Conservation (phyloP, 2,113 vertebrate species). For the Paramisgurnus dabryanus region DNA sequence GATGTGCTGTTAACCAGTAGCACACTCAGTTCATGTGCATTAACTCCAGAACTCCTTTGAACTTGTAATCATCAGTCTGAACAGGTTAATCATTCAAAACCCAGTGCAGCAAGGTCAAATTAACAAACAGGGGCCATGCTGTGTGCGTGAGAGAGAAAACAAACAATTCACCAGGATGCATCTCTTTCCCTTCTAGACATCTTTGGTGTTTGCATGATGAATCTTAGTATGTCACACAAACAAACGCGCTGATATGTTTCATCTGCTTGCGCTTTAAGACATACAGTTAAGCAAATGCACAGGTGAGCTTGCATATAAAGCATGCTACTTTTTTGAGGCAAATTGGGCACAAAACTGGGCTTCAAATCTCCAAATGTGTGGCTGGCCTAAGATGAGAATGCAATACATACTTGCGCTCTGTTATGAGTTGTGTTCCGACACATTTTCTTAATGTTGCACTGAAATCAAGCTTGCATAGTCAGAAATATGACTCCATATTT, state of each 20-base stretch:
- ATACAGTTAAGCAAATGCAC: too few species aligned
- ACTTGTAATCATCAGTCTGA: constrained; percentile 81
- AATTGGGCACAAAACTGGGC: too few species aligned
- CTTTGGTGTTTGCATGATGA: not conserved
- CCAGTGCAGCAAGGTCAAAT: constrained; percentile 47
- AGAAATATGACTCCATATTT: too few species aligned
- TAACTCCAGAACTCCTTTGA: constrained; percentile 77
- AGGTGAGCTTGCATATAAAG: too few species aligned
- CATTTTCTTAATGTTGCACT: too few species aligned
- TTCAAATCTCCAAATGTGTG: too few species aligned
- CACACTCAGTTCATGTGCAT: constrained; percentile 73
- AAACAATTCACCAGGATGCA: not conserved
- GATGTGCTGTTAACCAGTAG: constrained; percentile 70
- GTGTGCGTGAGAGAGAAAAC: not conserved
- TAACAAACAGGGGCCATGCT: not conserved
- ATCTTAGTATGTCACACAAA: not conserved
- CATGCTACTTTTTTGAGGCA: too few species aligned
- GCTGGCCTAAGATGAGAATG: too few species aligned
- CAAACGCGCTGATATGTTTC: not conserved
- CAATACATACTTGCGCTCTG: too few species aligned
- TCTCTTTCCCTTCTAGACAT: not conserved
- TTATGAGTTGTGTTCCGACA: too few species aligned
- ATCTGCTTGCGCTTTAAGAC: not conserved
- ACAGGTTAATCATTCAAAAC: constrained; percentile 78
- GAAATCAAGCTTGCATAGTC: too few species aligned